These are phyloP conservation scores for Synodontis membranacea DNA, from an alignment of 2,113 vertebrate species.

Conservation along the genomic window DNA sequence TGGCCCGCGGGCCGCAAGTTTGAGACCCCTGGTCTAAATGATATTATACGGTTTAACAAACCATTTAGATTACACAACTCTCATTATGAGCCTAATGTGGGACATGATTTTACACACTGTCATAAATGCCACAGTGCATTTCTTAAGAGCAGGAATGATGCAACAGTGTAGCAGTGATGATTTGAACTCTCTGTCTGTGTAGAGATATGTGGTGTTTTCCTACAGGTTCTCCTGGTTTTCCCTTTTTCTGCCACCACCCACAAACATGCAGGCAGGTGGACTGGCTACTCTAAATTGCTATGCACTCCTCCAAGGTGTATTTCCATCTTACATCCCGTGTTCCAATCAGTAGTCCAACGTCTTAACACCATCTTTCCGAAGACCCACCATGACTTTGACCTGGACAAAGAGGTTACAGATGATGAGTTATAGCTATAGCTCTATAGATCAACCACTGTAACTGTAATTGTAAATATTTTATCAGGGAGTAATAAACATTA, in stretches of 20 bases:
- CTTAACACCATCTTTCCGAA: no score
- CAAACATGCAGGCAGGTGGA: neutral
- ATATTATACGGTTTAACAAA: neutral
- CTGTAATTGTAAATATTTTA: no score
- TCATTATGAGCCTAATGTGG: neutral
- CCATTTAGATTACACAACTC: neutral
- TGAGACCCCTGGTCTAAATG: no score
- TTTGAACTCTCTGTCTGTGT: neutral
- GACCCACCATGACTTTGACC: neutral
- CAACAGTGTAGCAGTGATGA: neutral
- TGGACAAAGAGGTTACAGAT: neutral
- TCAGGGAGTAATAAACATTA: neutral
- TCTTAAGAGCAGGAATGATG: neutral
- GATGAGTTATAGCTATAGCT: neutral
- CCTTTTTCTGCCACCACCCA: neutral
- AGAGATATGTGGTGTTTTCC: neutral
- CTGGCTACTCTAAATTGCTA: neutral
- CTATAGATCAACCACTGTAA: neutral
- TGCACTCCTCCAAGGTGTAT: neutral
- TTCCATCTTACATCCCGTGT: neutral
- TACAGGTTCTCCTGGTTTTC: neutral
- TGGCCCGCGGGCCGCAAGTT: no score
- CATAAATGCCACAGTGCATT: neutral
- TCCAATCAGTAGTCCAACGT: no score
- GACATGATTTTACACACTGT: neutral